phyloP scores from a whole-genome alignment of 2,797 vertebrate genomes.

The Psittacula derbiana region DNA sequence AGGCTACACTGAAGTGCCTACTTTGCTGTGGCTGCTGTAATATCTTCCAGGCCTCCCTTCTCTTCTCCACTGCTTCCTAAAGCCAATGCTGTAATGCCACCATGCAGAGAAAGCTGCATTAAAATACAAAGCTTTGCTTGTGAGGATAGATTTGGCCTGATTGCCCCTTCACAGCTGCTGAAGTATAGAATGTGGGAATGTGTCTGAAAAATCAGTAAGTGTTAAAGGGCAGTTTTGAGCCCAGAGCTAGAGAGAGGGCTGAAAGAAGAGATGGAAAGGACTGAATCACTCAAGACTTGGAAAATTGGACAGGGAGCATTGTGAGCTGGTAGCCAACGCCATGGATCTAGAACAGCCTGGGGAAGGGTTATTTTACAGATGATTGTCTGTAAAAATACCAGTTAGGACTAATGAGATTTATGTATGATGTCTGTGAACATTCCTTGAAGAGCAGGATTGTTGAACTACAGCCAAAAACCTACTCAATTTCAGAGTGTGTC shows the following conservation, averaged over 20 bases:
- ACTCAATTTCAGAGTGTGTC: background rate
- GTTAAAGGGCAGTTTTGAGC: conserved; percentile 30
- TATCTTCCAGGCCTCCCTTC: background rate
- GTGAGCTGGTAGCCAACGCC: background rate
- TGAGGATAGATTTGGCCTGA: background rate
- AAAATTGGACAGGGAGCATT: conserved; percentile 47
- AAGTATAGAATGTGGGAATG: conserved; percentile 37
- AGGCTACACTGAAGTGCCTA: background rate
- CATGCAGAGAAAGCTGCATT: background rate
- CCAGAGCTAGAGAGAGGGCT: background rate
- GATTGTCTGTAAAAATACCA: conserved; percentile 29
- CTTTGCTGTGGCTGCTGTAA: background rate
- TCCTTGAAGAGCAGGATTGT: conserved; percentile 1
- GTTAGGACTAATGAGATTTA: conserved; percentile 32
- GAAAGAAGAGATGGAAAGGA: background rate
- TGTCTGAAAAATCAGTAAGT: conserved; percentile 46
- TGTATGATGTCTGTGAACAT: conserved; percentile 18
- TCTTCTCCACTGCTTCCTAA: background rate
- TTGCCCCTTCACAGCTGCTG: conserved; percentile 19
- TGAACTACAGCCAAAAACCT: background rate
- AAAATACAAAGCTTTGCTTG: conserved; percentile 46
- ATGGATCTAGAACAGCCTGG: conserved; percentile 31
- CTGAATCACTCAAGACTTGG: conserved; percentile 47
- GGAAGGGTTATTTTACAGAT: conserved; percentile 38
- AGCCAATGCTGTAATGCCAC: background rate